A percentile compares a stretch with the other conserved stretches of the same genome.
These are phyloP conservation scores for Notolabrus celidotus DNA, from an alignment of 2,797 vertebrate species.

Conservation along the genomic window DNA sequence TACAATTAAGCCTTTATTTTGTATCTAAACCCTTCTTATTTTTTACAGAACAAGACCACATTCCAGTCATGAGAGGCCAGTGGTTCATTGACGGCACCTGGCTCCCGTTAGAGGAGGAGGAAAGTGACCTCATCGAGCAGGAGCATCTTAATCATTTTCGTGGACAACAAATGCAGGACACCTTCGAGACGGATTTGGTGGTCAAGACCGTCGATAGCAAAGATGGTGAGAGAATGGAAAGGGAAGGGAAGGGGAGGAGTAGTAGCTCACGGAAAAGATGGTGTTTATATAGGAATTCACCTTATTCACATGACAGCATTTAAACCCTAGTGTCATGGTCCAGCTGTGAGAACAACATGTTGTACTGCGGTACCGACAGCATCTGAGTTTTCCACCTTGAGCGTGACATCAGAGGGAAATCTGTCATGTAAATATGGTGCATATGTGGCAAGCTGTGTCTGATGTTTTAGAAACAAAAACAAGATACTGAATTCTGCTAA, in stretches of 20 bases:
- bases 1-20: not conserved
- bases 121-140: constrained; percentile 95
- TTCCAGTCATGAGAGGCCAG: constrained; percentile 97
- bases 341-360: not conserved
- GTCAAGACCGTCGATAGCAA: constrained; percentile 94
- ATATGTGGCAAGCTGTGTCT: not conserved
- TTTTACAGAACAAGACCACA: constrained; percentile 91
- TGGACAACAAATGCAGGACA: constrained; percentile 94
- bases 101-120: constrained; percentile 96
- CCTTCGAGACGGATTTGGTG: constrained; percentile 91
- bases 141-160: constrained; percentile 94
- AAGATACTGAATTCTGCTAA: constrained; percentile 21
- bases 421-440: not conserved
- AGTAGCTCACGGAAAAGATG: not conserved
- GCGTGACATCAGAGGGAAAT: not conserved
- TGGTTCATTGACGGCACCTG: constrained; percentile 98
- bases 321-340: not conserved
- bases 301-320: not conserved
- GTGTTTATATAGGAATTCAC: not conserved
- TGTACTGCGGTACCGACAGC: too few relatives aligned
- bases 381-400: not conserved
- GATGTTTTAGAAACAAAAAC: not conserved
- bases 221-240: constrained; percentile 89
- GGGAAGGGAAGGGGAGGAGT: not conserved
- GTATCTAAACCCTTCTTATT: not conserved